phyloP scores from a whole-genome alignment of 2,113 vertebrate species.

The Micromys minutus region DNA sequence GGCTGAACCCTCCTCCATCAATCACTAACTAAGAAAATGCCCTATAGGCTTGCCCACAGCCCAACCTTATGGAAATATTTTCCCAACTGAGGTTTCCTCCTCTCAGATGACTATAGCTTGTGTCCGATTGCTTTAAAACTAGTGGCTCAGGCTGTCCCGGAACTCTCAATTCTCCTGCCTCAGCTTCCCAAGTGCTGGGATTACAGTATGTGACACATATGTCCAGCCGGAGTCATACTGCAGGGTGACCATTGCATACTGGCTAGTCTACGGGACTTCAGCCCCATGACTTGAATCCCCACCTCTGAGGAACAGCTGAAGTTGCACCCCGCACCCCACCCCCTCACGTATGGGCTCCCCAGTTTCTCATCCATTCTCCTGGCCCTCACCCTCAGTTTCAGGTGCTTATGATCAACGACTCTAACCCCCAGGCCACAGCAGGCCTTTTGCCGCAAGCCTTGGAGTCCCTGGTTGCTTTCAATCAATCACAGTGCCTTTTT shows the following conservation, averaged over 20 bases:
- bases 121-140: not conserved
- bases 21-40: not conserved
- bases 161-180: not conserved
- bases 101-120: not conserved
- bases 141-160: not conserved
- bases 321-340: not conserved
- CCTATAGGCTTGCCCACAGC: not conserved
- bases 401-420: not conserved
- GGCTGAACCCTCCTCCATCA: not conserved
- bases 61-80: not conserved
- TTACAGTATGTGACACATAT: not conserved
- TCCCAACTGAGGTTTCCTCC: not conserved
- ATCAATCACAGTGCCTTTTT: fast-evolving
- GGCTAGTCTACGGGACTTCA: not conserved
- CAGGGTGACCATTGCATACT: not conserved
- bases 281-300: fast-evolving
- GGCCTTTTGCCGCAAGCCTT: fast-evolving
- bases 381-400: fast-evolving
- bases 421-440: not conserved
- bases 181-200: not conserved
- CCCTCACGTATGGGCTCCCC: not conserved
- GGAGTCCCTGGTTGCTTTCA: fast-evolving
- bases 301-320: fast-evolving
- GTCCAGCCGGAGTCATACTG: not conserved
- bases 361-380: fast-evolving